phyloP scores from a whole-genome alignment of 2,888 invertebrate species.

The Cheiracanthium punctorium region DNA sequence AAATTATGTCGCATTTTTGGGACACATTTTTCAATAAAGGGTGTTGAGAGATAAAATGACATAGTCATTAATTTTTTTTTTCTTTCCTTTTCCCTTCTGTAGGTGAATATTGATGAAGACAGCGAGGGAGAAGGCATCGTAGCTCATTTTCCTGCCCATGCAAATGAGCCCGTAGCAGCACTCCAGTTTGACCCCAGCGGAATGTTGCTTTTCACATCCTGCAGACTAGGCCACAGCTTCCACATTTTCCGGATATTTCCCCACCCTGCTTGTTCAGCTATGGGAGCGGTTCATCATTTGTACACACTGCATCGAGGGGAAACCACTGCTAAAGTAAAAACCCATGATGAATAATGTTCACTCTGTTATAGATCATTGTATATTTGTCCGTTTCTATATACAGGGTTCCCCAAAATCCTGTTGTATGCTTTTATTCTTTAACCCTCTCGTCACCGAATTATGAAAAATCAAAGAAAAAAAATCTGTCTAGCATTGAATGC shows the following conservation, averaged over 20 bases:
- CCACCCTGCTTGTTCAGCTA: slow-evolving; percentile 89
- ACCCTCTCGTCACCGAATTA: neutral
- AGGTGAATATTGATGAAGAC: slow-evolving; percentile 80
- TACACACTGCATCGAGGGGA: slow-evolving; percentile 96
- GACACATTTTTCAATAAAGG: too few species aligned
- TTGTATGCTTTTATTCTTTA: neutral
- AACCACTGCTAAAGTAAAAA: slow-evolving; percentile 91
- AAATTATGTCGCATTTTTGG: too few species aligned
- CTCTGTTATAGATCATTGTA: neutral
- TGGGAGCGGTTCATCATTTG: slow-evolving; percentile 94
- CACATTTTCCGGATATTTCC: slow-evolving; percentile 96
- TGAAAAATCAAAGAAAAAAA: too few species aligned
- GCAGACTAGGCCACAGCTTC: slow-evolving; percentile 94
- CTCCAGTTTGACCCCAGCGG: slow-evolving; percentile 94
- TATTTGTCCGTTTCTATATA: slow-evolving; percentile 19
- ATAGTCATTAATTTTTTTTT: too few species aligned
- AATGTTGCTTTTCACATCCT: slow-evolving; percentile 91
- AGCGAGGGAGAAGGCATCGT: slow-evolving; percentile 83
- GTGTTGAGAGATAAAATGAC: too few species aligned
- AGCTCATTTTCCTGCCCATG: slow-evolving; percentile 90
- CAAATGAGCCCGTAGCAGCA: slow-evolving; percentile 88
- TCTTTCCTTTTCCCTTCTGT: neutral
- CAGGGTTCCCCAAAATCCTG: too few species aligned
- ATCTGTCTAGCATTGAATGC: too few species aligned
- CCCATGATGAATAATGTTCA: too few species aligned